Evolutionary conservation across 1,140 invertebrate genomes (phyloP), one percentile per base, ranked within the genome.

Genomic region (Condylostylus longicornis): DNA sequence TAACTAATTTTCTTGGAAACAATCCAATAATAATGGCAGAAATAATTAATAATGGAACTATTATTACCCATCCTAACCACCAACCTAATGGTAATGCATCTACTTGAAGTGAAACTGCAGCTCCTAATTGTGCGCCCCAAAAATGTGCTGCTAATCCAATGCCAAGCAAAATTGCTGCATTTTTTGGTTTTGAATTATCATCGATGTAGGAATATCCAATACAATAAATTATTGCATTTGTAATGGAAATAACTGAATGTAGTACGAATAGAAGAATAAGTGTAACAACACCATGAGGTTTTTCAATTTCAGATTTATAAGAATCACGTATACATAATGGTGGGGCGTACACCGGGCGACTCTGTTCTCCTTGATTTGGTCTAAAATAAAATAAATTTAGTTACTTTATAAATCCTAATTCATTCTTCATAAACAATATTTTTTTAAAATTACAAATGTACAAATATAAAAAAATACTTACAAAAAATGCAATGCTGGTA

Each of bases 161-260:
- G 0, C 45, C 54, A 31, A 58, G 50, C 13, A 56, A 45, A 7
- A 50, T 47, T 21, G 73, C 62, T 14, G 70, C 65, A 29, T 73
- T 66, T 28, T 66, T 63, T 38, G 62, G 68, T 34, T 70, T 64
- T 1, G 72, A 70, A 45, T 77, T 77, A 43, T 78, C 76, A 41
- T 78, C 75, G 18, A 78, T 63, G 48, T 79, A 79, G 3, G 74
- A 70, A 13, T 79, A 60, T 2, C 75, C 76, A 2, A 78, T 54
- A 1, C 72, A 67, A 44, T 68, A 75, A 43, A 75, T 78, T 0
- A 71, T 64, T 27, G 75, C 61, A 13, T 67, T 68, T 7, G 66
- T 69, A 29, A 77, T 57, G 9, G 70, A 74, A 30, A 66, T 59
- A 2, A 71, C 47, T 38, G 77, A 53, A 49, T 79, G 74, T 0